Evolutionary conservation across 2,797 vertebrate genomes (phyloP), one percentile per base, ranked within the genome.

Genomic region (Centroberyx gerrardi): DNA sequence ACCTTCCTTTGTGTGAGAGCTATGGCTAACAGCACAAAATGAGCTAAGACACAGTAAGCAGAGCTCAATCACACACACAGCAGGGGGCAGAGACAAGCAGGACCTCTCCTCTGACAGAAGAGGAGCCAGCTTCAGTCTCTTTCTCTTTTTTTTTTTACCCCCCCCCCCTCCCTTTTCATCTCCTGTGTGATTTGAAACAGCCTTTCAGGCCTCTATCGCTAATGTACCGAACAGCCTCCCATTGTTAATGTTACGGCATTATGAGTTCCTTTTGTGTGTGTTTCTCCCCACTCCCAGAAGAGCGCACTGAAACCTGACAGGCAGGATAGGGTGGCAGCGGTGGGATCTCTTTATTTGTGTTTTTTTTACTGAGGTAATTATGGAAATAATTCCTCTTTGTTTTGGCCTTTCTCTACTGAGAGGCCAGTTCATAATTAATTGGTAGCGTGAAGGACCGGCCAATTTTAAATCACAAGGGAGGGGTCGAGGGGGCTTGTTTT

Each of bases 381-480:
- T 92, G 86, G 75, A 81, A 92, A 92, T 92, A 83, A 86, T 90
- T 87, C 68, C 33, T 86, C 83, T 90, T 90, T 91, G 89, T 92
- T 88, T 90, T 84, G 76, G 80, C 49, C 79, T 80, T 83, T 90
- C 82, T 86, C 74, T 83, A 71, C 78, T 76, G 68, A 81, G 80
- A 76, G 82, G 78, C 79, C 79, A 49, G 76, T 84, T 86, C 63
- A 61, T 89, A 83, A 87, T 92, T 90, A 93, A 89, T 92, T 88
- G 88, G 88, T 76, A 74, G 82, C 69, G 58, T 89, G 74, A 92
- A 87, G 68, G 79, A 87, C 77, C 17, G 51, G 81, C 88, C 89
- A 90, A 90, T 91, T 91, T 91, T 65, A 78, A 90, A 88, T 90
- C 84, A 88, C 81, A 85, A 73, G 88, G 89, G 87, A 88, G 88